These are phyloP conservation scores for Drosophila parabipectinata DNA, from an alignment of 1,140 invertebrate genomes.

Conservation along the genomic window DNA sequence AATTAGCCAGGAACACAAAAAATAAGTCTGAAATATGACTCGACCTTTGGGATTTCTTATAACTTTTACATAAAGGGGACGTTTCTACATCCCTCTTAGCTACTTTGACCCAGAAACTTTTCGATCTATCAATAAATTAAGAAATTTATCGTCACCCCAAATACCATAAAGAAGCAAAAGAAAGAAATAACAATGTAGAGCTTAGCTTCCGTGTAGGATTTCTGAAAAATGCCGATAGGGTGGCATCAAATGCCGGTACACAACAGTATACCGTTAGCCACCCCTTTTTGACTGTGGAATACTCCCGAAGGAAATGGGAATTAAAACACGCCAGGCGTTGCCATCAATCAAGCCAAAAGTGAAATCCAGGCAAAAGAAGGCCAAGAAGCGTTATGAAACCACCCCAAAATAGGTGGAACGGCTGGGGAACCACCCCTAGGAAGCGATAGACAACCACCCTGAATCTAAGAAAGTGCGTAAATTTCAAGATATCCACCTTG, in stretches of 20 bases:
- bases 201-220: constrained; percentile 13
- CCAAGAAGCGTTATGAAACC: constrained; percentile 36
- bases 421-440: constrained; percentile 55
- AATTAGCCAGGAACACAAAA: background rate
- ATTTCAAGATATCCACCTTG: constrained; percentile 57
- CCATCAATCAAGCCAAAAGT: constrained; percentile 60
- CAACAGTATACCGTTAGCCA: constrained; percentile 30
- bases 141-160: constrained; percentile 55
- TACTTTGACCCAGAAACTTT: constrained; percentile 13
- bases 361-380: constrained; percentile 49
- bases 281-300: constrained; percentile 47
- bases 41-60: background rate
- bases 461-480: constrained; percentile 33
- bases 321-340: constrained; percentile 63
- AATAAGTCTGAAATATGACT: constrained; percentile 7
- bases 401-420: constrained; percentile 31
- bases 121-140: constrained; percentile 47
- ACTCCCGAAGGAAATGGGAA: constrained; percentile 41
- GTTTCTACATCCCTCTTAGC: background rate
- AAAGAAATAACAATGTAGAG: constrained; percentile 17
- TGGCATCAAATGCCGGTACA: constrained; percentile 56
- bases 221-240: constrained; percentile 19
- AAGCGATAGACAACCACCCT: constrained; percentile 50
- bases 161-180: constrained; percentile 23
- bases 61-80: background rate